Conservation (phyloP, 2,888 invertebrate genomes). For the Amiota mariae region DNA sequence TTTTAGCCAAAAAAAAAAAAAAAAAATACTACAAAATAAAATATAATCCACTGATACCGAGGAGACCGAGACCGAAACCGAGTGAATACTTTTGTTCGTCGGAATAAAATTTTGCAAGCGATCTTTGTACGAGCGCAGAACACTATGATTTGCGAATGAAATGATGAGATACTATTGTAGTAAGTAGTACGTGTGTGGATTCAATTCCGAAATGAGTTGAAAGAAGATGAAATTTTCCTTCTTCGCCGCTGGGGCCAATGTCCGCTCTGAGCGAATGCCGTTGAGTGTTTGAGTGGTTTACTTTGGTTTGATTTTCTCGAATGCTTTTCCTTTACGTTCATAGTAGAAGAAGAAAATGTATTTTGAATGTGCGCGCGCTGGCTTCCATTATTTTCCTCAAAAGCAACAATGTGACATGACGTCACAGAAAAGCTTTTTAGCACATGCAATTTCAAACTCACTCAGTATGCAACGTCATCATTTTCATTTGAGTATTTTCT, state of each 20-base stretch:
- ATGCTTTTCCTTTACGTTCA: too few relatives aligned
- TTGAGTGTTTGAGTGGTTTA: slow-evolving; percentile 54
- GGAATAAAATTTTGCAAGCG: not conserved
- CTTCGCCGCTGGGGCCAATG: slow-evolving; percentile 48
- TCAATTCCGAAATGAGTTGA: too few relatives aligned
- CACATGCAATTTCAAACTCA: slow-evolving; percentile 17
- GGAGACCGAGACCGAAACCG: too few relatives aligned
- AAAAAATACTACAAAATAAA: too few relatives aligned
- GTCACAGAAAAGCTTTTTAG: slow-evolving; percentile 63
- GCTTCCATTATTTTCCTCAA: not conserved
- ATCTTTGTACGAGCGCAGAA: not conserved
- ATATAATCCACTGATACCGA: too few relatives aligned
- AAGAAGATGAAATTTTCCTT: too few relatives aligned
- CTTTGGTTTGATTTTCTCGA: slow-evolving; percentile 4
- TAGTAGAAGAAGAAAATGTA: slow-evolving; percentile 17
- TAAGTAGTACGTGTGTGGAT: too few relatives aligned
- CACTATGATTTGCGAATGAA: too few relatives aligned
- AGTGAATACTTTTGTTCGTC: not conserved
- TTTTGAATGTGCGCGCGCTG: slow-evolving; percentile 29
- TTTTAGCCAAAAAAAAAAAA: too few relatives aligned
- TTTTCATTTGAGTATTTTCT: not conserved
- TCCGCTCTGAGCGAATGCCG: slow-evolving; percentile 65
- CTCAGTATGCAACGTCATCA: slow-evolving; percentile 29
- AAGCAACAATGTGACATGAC: slow-evolving; percentile 53
- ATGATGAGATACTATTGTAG: too few relatives aligned